These are phyloP conservation scores for Calyptommatus sinebrachiatus DNA, from an alignment of 2,113 vertebrate species.

Conservation along the genomic window DNA sequence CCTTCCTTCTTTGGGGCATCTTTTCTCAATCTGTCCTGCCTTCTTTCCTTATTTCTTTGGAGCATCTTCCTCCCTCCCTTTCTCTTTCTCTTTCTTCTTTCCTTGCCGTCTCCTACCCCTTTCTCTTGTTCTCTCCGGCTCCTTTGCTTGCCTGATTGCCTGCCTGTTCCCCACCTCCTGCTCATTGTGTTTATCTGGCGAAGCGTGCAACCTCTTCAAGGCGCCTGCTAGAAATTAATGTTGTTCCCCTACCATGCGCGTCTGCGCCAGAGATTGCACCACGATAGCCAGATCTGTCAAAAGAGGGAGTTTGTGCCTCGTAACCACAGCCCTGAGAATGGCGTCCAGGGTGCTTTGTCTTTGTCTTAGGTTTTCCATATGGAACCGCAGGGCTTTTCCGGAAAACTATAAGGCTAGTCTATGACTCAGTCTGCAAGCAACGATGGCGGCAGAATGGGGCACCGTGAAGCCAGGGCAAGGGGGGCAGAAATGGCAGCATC, in stretches of 20 bases:
- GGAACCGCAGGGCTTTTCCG: too few species aligned
- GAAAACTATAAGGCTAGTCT: background rate
- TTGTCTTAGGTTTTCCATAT: background rate
- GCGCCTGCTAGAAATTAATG: conserved; percentile 12
- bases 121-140: background rate
- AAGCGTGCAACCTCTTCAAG: conserved; percentile 24
- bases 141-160: background rate
- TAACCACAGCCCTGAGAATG: background rate
- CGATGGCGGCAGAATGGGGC: too few species aligned
- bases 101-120: background rate
- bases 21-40: background rate
- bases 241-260: background rate
- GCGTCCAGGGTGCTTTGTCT: background rate
- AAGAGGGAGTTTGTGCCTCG: background rate
- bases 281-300: background rate
- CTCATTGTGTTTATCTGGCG: conserved; percentile 7
- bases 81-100: background rate
- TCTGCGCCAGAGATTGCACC: background rate
- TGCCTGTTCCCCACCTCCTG: background rate
- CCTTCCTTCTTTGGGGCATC: background rate
- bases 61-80: background rate
- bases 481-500: too few species aligned
- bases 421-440: background rate
- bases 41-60: background rate
- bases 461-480: too few species aligned